Conservation (phyloP, 1,140 invertebrate species). For the Mactra quadrangularis region DNA sequence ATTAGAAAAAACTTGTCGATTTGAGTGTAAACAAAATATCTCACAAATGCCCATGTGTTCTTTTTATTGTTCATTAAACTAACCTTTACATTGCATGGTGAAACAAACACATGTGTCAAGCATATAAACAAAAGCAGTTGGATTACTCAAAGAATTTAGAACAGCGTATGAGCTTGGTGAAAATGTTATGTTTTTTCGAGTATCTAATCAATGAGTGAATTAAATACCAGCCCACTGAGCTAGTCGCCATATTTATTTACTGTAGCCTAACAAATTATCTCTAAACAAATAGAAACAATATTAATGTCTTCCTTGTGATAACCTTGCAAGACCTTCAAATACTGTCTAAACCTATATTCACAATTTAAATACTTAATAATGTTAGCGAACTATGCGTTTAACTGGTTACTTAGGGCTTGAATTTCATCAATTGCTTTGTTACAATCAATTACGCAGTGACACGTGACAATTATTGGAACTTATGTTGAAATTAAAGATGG, state of each 20-base stretch:
- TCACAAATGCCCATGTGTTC: too few species aligned
- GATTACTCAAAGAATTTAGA: constrained; percentile 33
- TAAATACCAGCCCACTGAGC: constrained; percentile 27
- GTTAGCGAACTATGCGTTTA: constrained; percentile 4
- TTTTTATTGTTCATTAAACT: too few species aligned
- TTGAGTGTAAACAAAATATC: too few species aligned
- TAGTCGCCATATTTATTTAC: constrained; percentile 48
- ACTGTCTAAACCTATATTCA: constrained; percentile 37
- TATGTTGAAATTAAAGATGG: too few species aligned
- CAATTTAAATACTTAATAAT: constrained; percentile 43
- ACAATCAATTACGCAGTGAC: too few species aligned
- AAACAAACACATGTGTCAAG: neutral
- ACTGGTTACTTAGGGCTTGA: neutral
- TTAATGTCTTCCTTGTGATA: constrained; percentile 39
- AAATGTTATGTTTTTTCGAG: constrained; percentile 14
- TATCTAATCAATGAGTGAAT: constrained; percentile 4
- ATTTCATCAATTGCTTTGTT: too few species aligned
- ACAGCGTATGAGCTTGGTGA: constrained; percentile 22
- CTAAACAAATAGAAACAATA: constrained; percentile 49
- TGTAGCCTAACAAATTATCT: constrained; percentile 52
- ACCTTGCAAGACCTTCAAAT: constrained; percentile 9
- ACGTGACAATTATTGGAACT: too few species aligned
- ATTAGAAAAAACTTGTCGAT: too few species aligned
- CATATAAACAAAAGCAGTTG: constrained; percentile 38
- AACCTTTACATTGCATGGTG: too few species aligned